Evolutionary conservation across 2,888 invertebrate genomes (phyloP).

Genomic region (Oegoconia quadripuncta): DNA sequence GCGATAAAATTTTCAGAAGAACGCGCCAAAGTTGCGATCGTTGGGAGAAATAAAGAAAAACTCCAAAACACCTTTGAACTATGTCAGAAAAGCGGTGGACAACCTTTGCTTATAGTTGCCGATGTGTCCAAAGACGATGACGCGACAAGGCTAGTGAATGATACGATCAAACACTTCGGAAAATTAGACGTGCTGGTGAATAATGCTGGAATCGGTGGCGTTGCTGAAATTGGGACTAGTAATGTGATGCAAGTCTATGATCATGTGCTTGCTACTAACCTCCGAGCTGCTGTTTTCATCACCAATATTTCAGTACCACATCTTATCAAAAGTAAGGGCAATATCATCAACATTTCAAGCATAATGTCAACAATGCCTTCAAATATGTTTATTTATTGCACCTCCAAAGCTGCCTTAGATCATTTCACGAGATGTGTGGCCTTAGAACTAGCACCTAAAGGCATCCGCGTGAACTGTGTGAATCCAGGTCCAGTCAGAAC

Average conservation of each 20-base stretch:
- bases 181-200: slow-evolving; percentile 21
- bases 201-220: slow-evolving; percentile 16
- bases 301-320: slow-evolving; percentile 16
- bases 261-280: slow-evolving; percentile 13
- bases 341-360: slow-evolving; percentile 25
- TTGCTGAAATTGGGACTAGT: slow-evolving; percentile 2
- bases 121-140: slow-evolving; percentile 20
- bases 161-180: slow-evolving; percentile 15
- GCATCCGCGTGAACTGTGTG: slow-evolving; percentile 53
- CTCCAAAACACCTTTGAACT: slow-evolving; percentile 70
- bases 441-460: slow-evolving; percentile 15
- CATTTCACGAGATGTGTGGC: slow-evolving; percentile 19
- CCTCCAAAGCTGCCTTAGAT: slow-evolving; percentile 20
- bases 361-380: not conserved
- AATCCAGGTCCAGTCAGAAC: slow-evolving; percentile 76
- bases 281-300: slow-evolving; percentile 15
- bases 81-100: slow-evolving; percentile 7
- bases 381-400: slow-evolving; percentile 6
- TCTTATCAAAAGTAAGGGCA: slow-evolving; percentile 21
- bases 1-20: slow-evolving; percentile 78
- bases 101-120: slow-evolving; percentile 14
- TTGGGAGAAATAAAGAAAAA: slow-evolving; percentile 81
- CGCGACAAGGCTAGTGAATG: slow-evolving; percentile 11
- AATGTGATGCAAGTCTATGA: slow-evolving; percentile 14
- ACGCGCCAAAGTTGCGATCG: slow-evolving; percentile 77